Percentiles rank a stretch among this genome's conserved stretches.
Evolutionary conservation across 2,113 vertebrate genomes (phyloP).

Genomic region (Leptobrachium leishanense): DNA sequence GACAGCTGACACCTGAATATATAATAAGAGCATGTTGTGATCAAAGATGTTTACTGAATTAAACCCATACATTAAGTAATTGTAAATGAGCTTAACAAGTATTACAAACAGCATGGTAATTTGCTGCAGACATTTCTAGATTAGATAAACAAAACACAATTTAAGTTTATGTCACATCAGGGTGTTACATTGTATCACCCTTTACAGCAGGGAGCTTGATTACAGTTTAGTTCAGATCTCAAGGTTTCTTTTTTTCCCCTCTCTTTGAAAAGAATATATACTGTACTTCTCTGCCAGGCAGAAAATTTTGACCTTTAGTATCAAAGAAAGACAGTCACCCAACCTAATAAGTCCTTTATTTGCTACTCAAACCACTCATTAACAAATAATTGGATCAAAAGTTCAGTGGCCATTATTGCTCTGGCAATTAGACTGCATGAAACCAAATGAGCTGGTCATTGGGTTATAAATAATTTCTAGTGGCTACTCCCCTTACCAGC

Average conservation of each 20-base stretch:
- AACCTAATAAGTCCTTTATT: slow-evolving; percentile 74
- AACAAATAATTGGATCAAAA: slow-evolving; percentile 87
- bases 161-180: neutral
- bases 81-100: neutral
- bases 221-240: slow-evolving; percentile 54
- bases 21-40: neutral
- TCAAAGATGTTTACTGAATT: neutral
- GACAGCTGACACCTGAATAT: slow-evolving; percentile 4
- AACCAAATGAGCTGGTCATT: slow-evolving; percentile 67
- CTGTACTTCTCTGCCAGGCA: slow-evolving; percentile 49
- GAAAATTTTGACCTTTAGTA: slow-evolving; percentile 62
- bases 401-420: slow-evolving; percentile 78
- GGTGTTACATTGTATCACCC: neutral
- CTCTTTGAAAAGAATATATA: slow-evolving; percentile 49
- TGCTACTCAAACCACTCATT: slow-evolving; percentile 83
- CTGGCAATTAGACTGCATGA: slow-evolving; percentile 73
- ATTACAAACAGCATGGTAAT: neutral
- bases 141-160: slow-evolving; percentile 2
- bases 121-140: neutral
- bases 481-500: slow-evolving; percentile 73
- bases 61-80: neutral
- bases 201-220: neutral
- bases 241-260: slow-evolving; percentile 31
- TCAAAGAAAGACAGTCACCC: slow-evolving; percentile 73
- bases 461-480: slow-evolving; percentile 84